phyloP scores from a whole-genome alignment of 2,113 vertebrate genomes.

The Hemichromis elongatus region DNA sequence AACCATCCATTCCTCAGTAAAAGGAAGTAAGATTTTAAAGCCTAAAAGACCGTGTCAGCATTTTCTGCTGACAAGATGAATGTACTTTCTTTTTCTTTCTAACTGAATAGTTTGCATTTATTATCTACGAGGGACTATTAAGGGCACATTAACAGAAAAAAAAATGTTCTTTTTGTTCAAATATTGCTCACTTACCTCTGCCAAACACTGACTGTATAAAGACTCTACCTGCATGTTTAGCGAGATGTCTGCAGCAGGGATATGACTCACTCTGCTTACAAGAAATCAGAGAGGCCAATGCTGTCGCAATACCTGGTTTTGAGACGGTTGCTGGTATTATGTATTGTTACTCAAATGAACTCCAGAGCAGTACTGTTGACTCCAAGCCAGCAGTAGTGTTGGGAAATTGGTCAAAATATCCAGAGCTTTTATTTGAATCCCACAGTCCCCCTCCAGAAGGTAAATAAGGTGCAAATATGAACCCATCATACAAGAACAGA shows the following conservation, averaged over 20 bases:
- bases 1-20: background rate
- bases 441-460: background rate
- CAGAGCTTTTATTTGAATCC: fast-evolving
- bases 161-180: no score
- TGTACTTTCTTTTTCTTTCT: background rate
- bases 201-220: background rate
- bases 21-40: fast-evolving
- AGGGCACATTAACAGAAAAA: no score
- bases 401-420: background rate
- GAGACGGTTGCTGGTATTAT: background rate
- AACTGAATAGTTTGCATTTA: no score
- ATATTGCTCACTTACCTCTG: background rate
- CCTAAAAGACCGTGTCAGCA: background rate
- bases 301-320: background rate
- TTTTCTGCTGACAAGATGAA: background rate
- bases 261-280: background rate
- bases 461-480: background rate
- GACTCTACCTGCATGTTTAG: background rate
- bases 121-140: no score
- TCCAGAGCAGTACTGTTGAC: background rate
- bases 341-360: background rate
- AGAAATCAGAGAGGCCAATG: background rate
- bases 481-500: background rate
- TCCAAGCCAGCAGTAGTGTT: background rate
- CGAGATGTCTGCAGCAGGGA: fast-evolving